Evolutionary conservation across 1,140 invertebrate genomes (phyloP), one percentile per base, ranked within the genome.

Genomic region (Apocrypta bakeri): DNA sequence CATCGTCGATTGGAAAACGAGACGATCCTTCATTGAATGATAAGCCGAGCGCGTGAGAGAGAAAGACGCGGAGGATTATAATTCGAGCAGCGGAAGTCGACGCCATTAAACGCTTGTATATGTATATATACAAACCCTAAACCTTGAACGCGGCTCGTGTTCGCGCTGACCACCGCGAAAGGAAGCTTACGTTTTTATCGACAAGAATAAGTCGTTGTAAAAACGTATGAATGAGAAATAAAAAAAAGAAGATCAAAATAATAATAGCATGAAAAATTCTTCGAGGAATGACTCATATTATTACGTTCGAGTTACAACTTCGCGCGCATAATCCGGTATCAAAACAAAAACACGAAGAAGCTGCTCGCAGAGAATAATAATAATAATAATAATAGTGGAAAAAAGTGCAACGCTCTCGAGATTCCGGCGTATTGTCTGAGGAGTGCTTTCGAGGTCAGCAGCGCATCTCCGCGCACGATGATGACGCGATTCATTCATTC

Each of bases 401-500:
- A 71, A 73, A 73, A 48, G 40, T 42, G 42, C 74, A 33, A 17
- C 17, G 74, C 1, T 31, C 68, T n/a, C 12, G 69, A 66, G 79
- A 63, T 73, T 72, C 17, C 25, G n/a, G 2, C 1, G 64, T 3
- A 31, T 56, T 71, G 4, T 33, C n/a, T 29, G 33, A 25, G n/a
- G 25, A 7, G 37, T 37, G 63, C 40, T 71, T 72, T 81, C 72
- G 79, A 75, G 66, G 31, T 71, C 25, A 74, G 79, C 69, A 11
- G 37, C 71, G 72, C 79, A 75, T 81, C 79, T 81, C 48, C 61
- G 71, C 21, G 31, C 66, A n/a, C 66, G 69, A 61, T 40, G 82
- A 83, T 84, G 83, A 84, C 83, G 83, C 83, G 81, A 84, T 66
- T 73, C 83, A 84, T 84, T 84, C 83, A 81, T 84, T 81, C 78